These are phyloP conservation scores for Remorina albescens DNA, from an alignment of 2,797 vertebrate genomes.

Conservation along the genomic window DNA sequence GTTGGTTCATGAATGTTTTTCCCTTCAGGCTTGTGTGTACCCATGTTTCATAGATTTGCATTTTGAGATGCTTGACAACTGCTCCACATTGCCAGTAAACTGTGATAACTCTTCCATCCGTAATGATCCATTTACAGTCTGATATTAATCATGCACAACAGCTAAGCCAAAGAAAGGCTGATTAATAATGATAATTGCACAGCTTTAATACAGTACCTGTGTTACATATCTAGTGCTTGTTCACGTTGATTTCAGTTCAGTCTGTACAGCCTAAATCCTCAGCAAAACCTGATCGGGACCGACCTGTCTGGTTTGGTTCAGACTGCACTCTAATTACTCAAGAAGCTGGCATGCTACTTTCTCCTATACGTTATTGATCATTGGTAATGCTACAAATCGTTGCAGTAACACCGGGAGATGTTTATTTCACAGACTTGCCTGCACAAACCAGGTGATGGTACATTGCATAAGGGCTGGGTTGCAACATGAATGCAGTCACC, in stretches of 20 bases:
- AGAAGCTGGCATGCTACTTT: slow-evolving; percentile 22
- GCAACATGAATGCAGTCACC: slow-evolving; percentile 41
- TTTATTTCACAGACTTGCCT: neutral
- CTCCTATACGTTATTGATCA: neutral
- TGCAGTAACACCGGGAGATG: neutral
- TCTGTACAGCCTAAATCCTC: slow-evolving; percentile 1
- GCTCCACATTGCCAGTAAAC: neutral
- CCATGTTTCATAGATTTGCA: neutral
- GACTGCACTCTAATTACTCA: slow-evolving; percentile 13
- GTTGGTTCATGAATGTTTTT: neutral
- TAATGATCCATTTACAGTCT: neutral
- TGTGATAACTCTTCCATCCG: neutral
- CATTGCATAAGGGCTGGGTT: slow-evolving; percentile 45
- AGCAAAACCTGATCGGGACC: slow-evolving; percentile 23
- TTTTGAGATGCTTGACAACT: neutral
- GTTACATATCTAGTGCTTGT: slow-evolving; percentile 5
- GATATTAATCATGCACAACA: slow-evolving; percentile 1
- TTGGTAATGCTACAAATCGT: neutral
- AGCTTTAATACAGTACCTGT: slow-evolving; percentile 2
- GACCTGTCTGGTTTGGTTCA: slow-evolving; percentile 19
- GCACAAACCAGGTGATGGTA: slow-evolving; percentile 3
- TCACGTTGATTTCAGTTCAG: neutral
- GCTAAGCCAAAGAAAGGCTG: neutral
- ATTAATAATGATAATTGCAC: neutral
- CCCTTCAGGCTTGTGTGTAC: neutral